Base-by-base conservation (phyloP, 2,888 invertebrate genomes). In the Tridacna gigas region DNA sequence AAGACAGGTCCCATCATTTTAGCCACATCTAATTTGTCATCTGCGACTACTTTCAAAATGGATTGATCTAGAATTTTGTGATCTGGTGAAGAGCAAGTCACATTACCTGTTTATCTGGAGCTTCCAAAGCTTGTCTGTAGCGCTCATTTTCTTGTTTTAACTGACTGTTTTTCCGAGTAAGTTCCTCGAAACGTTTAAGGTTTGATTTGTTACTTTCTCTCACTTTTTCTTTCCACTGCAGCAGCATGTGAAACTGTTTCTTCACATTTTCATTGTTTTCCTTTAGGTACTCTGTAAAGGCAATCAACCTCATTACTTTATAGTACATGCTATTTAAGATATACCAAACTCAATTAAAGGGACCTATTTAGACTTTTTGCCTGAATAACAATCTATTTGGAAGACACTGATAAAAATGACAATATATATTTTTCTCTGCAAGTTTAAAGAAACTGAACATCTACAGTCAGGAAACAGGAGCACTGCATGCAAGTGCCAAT, bases 241-340 rank as follows among this genome's bases (percentile, higher is more conserved):
- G 81, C 78, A 93, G 73, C 51, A 89, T 88, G 48, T 91, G 89
- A 75, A 89, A 91, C 88, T 93, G 92, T 47, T 88, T 86, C 85
- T 91, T 92, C 81, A 91, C 91, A 78, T 89, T 89, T 37, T 89
- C 91, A 83, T 91, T 92, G 83, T 92, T 92, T 56, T 91, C 90
- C 48, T 90, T 91, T 74, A 93, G 77, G 78, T 89, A 90, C 63
- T 91, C 93, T 93, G 86, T 3, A 80, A 47, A 67, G 25, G 25
- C 15, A 69, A 12, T 69, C 28, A 37, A 37, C 37, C 2, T 7
- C 37, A 37, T 7, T 37, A 37, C 20, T 56, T 2, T 56, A 56
- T 20, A 56, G 56, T 56, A 18, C 2, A 56, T 56, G 2, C 56
- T 56, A 56, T 56, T 56, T n/a, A 9, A 20, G 18, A 20, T 2